Conservation (phyloP, 2,797 vertebrate genomes). For the Graptemys geographica region DNA sequence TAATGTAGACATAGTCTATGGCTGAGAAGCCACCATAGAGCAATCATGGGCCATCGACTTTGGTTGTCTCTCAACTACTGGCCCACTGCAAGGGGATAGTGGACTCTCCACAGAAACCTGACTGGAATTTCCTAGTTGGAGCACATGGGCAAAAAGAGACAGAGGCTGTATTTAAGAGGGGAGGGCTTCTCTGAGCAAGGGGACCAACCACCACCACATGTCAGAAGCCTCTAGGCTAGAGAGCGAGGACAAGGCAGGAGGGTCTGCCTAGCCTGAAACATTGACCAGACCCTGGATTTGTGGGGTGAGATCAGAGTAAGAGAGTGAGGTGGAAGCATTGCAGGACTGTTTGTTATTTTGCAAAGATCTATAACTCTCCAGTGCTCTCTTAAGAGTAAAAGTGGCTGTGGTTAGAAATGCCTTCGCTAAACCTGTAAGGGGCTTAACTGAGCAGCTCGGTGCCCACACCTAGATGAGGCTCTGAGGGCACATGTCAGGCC, state of each 20-base stretch:
- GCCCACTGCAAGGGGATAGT: not conserved
- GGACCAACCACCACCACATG: not conserved
- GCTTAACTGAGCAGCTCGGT: not conserved
- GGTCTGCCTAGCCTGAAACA: no score
- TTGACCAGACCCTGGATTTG: not conserved
- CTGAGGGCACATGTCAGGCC: not conserved
- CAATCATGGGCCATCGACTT: not conserved
- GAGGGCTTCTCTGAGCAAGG: no score
- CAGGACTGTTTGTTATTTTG: not conserved
- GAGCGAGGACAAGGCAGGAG: no score
- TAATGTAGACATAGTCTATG: not conserved
- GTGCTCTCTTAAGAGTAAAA: not conserved
- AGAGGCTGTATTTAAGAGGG: no score
- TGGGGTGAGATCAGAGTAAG: not conserved
- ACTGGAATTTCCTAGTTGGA: not conserved
- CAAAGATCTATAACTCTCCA: not conserved
- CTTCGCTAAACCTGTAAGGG: not conserved
- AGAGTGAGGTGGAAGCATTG: not conserved
- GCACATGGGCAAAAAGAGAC: not conserved
- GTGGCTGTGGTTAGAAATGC: not conserved
- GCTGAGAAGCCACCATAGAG: not conserved
- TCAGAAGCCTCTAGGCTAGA: no score
- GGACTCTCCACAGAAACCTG: not conserved
- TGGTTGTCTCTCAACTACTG: not conserved
- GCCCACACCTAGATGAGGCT: not conserved